Evolutionary conservation across 92 coral and sea anemone species (phyloP), one percentile per base, ranked within the genome.

Genomic region (Parazoanthus swiftii): DNA sequence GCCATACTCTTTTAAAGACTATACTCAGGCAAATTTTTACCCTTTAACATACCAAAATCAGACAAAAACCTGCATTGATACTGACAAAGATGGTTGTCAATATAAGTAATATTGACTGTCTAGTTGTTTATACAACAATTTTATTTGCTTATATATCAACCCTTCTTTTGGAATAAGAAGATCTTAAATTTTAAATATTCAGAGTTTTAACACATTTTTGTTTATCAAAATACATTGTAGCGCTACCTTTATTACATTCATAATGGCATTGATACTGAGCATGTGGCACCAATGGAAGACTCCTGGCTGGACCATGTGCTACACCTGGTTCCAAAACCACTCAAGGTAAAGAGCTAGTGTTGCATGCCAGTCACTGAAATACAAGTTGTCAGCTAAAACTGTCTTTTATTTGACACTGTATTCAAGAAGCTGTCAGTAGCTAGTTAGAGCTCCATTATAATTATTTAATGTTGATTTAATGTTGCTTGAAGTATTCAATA

Each of bases 231-330:
- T 39, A 16, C 35, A 18, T 73, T 86, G 5, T 79, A 97, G 99
- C 93, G 98, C 15, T 97, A 97, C 85, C 94, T 95, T 80, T 97
- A 95, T 67, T 97, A 97, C 93, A 97, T 97, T 81, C 98, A 97
- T 80, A 94, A 97, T 86, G 99, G 99, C 29, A 97, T 97, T 43
- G 99, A 97, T 90, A 97, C 99, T 58, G 99, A 97, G 80, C 99
- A 97, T 91, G 99, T 97, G 74, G 99, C 99, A 44, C 99, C 99
- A 72, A 97, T 97, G 99, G 99, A 97, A 78, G 99, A 97, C 76
- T 95, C 98, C 39, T 97, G 99, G 99, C 90, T 97, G 33, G 97
- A 97, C 76, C 95, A 97, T 86, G 99, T 97, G 71, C 89, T 97
- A 33, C 92, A 94, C 81, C 94, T 97, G 86, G 99, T 97, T 29